These are phyloP conservation scores for Micronisus gabar DNA, from an alignment of 2,113 vertebrate species.

Conservation along the genomic window DNA sequence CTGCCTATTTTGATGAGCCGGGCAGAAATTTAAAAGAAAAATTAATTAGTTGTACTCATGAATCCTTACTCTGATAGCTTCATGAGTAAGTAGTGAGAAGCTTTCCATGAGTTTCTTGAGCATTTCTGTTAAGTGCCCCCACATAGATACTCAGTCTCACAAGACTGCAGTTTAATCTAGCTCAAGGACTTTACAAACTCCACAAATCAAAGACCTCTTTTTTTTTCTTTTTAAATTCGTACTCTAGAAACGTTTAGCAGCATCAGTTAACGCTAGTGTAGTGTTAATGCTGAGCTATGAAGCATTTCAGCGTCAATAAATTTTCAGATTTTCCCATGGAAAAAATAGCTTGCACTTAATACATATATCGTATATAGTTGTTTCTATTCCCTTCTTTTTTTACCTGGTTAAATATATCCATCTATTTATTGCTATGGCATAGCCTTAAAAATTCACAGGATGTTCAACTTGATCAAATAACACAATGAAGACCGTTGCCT, in stretches of 20 bases:
- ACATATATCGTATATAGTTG: background rate
- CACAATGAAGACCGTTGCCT: background rate
- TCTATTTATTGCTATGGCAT: background rate
- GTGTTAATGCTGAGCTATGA: background rate
- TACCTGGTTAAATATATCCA: background rate
- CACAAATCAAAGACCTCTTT: conserved; percentile 32
- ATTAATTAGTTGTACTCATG: background rate
- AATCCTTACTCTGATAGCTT: background rate
- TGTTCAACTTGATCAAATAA: background rate
- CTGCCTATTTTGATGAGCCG: background rate
- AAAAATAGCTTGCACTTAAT: background rate
- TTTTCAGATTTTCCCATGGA: background rate
- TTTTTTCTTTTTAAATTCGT: background rate
- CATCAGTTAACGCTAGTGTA: background rate
- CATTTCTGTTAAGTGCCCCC: conserved; percentile 26
- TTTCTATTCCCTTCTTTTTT: background rate
- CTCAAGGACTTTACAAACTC: conserved; percentile 61
- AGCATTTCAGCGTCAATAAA: background rate
- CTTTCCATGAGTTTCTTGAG: conserved; percentile 32
- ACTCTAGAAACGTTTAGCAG: background rate
- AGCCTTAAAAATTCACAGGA: background rate
- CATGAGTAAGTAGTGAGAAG: conserved; percentile 30
- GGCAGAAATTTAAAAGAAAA: background rate
- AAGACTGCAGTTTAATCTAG: conserved; percentile 61
- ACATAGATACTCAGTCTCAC: conserved; percentile 45